A percentile compares a stretch with the other conserved stretches of the same genome.
These are phyloP conservation scores for Speoplatyrhinus poulsoni DNA, from an alignment of 2,113 vertebrate species.

Conservation along the genomic window DNA sequence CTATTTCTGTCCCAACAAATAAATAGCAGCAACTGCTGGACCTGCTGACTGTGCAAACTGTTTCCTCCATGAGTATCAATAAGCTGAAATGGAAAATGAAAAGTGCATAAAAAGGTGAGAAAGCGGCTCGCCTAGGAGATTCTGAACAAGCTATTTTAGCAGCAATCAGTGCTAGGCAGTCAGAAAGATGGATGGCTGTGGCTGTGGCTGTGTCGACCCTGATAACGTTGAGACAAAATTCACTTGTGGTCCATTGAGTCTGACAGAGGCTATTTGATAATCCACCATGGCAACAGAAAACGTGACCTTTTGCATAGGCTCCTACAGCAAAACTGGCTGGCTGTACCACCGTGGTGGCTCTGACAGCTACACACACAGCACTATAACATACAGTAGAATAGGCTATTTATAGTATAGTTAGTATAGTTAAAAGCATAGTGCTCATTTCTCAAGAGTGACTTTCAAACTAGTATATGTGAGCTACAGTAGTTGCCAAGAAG, in stretches of 20 bases:
- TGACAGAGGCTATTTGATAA: slow-evolving; percentile 25
- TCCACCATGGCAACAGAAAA: slow-evolving; percentile 48
- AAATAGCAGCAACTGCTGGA: slow-evolving; percentile 9
- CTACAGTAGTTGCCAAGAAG: slow-evolving; percentile 17
- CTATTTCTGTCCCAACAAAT: slow-evolving; percentile 8
- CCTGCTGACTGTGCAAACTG: slow-evolving; percentile 7
- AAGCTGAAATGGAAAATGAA: background rate
- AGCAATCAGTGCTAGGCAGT: slow-evolving; percentile 45
- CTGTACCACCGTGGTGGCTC: background rate
- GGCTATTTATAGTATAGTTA: slow-evolving; percentile 43
- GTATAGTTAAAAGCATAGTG: slow-evolving; percentile 22
- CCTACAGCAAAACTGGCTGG: slow-evolving; percentile 47
- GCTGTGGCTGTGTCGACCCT: slow-evolving; percentile 41
- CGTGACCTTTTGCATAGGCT: slow-evolving; percentile 71
- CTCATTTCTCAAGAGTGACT: slow-evolving; percentile 36
- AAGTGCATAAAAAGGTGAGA: slow-evolving; percentile 6
- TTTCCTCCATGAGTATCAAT: slow-evolving; percentile 6
- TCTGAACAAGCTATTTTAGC: slow-evolving; percentile 37
- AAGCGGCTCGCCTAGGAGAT: slow-evolving; percentile 5
- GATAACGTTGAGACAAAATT: slow-evolving; percentile 53
- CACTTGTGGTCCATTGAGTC: slow-evolving; percentile 45
- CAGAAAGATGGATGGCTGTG: slow-evolving; percentile 53
- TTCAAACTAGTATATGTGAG: slow-evolving; percentile 37
- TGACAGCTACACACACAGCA: slow-evolving; percentile 35
- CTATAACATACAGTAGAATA: slow-evolving; percentile 26